These are phyloP conservation scores for Lethocerus indicus DNA, from an alignment of 1,140 invertebrate genomes.

Conservation along the genomic window DNA sequence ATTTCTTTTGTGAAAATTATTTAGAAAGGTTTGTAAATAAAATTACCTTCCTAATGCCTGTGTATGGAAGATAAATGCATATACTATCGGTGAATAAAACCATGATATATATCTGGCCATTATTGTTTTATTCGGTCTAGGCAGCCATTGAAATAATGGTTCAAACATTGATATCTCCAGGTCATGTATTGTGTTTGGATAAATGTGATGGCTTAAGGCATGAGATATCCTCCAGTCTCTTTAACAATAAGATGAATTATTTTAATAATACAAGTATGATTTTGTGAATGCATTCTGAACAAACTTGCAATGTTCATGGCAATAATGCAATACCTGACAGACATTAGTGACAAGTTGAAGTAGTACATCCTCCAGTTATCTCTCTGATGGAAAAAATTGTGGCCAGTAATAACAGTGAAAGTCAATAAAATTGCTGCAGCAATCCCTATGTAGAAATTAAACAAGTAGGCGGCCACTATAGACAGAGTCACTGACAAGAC, in stretches of 20 bases:
- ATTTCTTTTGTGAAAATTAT: not conserved
- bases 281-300: not conserved
- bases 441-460: conserved; percentile 25
- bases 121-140: conserved; percentile 28
- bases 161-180: conserved; percentile 52
- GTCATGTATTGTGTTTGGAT: conserved; percentile 61
- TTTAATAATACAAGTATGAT: not conserved
- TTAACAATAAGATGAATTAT: conserved; percentile 10
- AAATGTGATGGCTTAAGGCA: conserved; percentile 61
- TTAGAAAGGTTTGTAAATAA: not conserved
- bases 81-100: conserved; percentile 32
- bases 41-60: conserved; percentile 31
- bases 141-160: conserved; percentile 50
- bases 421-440: conserved; percentile 35
- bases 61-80: conserved; percentile 24
- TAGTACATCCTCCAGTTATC: conserved; percentile 72
- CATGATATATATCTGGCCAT: conserved; percentile 26
- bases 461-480: conserved; percentile 29
- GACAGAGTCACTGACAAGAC: conserved; percentile 29
- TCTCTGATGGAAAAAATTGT: conserved; percentile 68
- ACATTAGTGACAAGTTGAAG: conserved; percentile 48
- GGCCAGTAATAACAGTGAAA: conserved; percentile 37
- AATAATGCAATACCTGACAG: conserved; percentile 30
- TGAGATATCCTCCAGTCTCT: conserved; percentile 63
- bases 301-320: not conserved